Base-by-base conservation (phyloP, 2,797 vertebrate species). In the Enteromius afrohamiltoni region DNA sequence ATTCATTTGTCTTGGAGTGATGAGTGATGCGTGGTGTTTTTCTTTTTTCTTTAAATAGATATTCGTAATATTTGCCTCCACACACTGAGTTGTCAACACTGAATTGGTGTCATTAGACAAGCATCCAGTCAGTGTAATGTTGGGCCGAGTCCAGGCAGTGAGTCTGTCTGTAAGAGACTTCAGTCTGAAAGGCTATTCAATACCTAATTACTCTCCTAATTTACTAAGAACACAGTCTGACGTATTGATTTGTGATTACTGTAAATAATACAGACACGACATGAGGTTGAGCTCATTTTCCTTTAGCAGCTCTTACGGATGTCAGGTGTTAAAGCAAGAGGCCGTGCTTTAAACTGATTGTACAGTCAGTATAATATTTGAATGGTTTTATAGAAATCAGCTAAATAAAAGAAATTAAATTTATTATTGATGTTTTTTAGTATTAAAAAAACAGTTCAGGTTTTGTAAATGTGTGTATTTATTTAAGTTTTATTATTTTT, bases 171-270 rank as follows among this genome's bases (percentile, higher is more conserved):
- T 85, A 83, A 26, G 45, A 77, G 62, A 34, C 31, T 34, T 77
- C 49, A 69, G 40, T 49, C 83, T 34, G 77, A 23, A 45, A 51
- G 75, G 84, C 76, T 85, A 80, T 79, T 88, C n/a, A 84, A 85
- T 86, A 81, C 82, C 85, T 87, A 87, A 92, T 92, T 87, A 79
- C 64, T 84, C 13, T 23, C 55, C 84, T 85, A 74, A 87, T 84
- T 77, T 88, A 79, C 83, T 73, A 17, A 64, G 84, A 89, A 85
- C 85, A 82, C 85, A 87, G 83, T 70, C 31, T 69, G 83, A 79
- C 49, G 21, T 58, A 87, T 89, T 74, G 68, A 89, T 89, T 79
- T 85, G 86, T 88, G 86, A 85, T 64, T 86, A 88, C 82, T 82
- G 68, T 73, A 88, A 86, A 85, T 88, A 79, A 82, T 89, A 53